phyloP scores from a whole-genome alignment of 2,888 invertebrate species.

The Mactromeris polynyma region DNA sequence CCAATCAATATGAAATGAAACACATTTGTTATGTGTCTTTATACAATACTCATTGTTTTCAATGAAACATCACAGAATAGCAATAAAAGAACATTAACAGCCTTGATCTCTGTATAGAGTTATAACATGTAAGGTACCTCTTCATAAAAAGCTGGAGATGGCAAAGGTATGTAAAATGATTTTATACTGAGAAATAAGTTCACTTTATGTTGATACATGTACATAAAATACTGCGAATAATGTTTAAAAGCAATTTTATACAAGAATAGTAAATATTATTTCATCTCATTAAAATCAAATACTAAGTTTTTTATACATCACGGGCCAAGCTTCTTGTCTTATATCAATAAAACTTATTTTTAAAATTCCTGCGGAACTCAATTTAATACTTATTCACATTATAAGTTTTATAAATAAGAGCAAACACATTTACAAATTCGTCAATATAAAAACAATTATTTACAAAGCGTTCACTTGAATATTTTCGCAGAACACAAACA shows the following conservation, averaged over 20 bases:
- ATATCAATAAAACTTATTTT: neutral
- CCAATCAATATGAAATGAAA: neutral
- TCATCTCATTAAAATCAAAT: neutral
- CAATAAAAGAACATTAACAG: no score
- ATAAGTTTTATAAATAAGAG: neutral
- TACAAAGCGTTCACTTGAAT: neutral
- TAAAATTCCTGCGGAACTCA: neutral
- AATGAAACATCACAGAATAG: neutral
- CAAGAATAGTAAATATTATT: neutral
- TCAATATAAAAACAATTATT: neutral
- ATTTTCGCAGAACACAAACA: neutral
- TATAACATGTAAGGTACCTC: neutral
- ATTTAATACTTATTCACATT: neutral
- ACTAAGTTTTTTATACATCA: constrained; percentile 33
- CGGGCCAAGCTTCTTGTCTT: constrained; percentile 28
- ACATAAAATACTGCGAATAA: neutral
- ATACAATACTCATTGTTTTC: neutral
- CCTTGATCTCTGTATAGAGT: neutral
- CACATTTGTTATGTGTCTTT: neutral
- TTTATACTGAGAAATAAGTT: neutral
- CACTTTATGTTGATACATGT: neutral
- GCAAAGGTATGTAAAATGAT: neutral
- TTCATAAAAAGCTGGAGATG: neutral
- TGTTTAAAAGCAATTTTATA: neutral
- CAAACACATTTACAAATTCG: neutral